These are phyloP conservation scores for Xanthia icteritia DNA, from an alignment of 2,888 invertebrate species.

Conservation along the genomic window DNA sequence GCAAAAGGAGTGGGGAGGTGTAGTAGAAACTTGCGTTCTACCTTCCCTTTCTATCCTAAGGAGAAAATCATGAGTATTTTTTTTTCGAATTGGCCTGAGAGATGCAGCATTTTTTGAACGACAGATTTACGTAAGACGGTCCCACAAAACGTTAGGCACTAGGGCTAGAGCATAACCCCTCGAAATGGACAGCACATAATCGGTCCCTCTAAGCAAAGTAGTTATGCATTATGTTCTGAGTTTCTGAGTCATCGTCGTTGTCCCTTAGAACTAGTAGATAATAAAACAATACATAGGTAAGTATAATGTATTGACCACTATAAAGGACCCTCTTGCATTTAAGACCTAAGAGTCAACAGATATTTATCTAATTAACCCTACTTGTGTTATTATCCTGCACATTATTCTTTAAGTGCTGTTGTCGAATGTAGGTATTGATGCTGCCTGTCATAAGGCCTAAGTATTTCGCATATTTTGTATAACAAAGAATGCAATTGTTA, in stretches of 20 bases:
- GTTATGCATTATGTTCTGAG: too few species aligned
- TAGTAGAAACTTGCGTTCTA: background rate
- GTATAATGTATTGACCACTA: background rate
- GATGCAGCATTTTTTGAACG: too few species aligned
- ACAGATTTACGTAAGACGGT: too few species aligned
- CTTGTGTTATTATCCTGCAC: slow-evolving; percentile 1
- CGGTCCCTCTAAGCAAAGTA: too few species aligned
- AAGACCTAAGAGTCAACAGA: background rate
- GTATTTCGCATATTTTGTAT: too few species aligned
- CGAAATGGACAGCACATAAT: too few species aligned
- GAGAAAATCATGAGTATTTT: too few species aligned
- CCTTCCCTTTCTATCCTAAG: background rate
- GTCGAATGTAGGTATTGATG: background rate
- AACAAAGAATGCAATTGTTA: too few species aligned
- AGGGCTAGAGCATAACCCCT: too few species aligned
- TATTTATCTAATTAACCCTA: slow-evolving; percentile 21
- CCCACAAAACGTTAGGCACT: too few species aligned
- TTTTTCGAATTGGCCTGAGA: too few species aligned
- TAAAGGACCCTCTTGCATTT: background rate
- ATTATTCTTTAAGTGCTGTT: background rate
- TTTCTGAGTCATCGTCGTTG: background rate
- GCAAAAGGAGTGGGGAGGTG: background rate
- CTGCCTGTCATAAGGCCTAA: background rate
- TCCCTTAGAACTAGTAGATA: background rate
- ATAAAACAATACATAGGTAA: background rate